Conservation (phyloP, 2,113 vertebrate species). For the Engraulis encrasicolus region DNA sequence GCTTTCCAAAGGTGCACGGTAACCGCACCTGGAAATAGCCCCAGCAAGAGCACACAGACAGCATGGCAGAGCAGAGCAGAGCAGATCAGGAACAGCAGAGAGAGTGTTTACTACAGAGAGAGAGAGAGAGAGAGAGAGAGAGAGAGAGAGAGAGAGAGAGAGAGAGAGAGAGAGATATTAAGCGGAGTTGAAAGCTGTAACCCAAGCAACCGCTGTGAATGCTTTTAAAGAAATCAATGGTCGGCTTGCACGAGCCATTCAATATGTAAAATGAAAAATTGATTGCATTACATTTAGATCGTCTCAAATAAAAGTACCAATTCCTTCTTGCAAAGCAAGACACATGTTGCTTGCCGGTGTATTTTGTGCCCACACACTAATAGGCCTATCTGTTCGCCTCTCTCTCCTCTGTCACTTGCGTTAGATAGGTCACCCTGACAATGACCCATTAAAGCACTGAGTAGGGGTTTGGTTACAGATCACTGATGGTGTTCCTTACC, state of each 20-base stretch:
- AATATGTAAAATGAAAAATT: conserved; percentile 38
- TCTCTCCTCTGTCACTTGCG: neutral
- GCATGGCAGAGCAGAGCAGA: neutral
- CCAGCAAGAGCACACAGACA: neutral
- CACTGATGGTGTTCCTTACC: neutral
- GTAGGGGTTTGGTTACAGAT: neutral
- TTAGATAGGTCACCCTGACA: neutral
- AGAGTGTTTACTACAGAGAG: conserved; percentile 2
- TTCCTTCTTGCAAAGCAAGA: neutral
- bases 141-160: conserved; percentile 1
- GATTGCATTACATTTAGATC: neutral
- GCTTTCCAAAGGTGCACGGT: neutral
- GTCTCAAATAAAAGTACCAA: neutral
- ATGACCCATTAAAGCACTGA: neutral
- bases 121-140: conserved; percentile 7
- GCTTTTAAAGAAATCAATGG: neutral
- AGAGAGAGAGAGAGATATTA: too few relatives aligned
- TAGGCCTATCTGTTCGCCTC: neutral
- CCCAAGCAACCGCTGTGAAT: neutral
- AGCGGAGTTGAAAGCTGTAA: conserved; percentile 8
- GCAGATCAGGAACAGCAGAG: neutral
- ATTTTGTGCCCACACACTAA: neutral
- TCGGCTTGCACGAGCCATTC: neutral
- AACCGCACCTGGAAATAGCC: conserved; percentile 11
- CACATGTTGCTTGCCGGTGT: neutral